These are phyloP conservation scores for Chironex yamaguchii DNA, from an alignment of 30 jellyfish, hydroid and myxozoan genomes.

Conservation along the genomic window DNA sequence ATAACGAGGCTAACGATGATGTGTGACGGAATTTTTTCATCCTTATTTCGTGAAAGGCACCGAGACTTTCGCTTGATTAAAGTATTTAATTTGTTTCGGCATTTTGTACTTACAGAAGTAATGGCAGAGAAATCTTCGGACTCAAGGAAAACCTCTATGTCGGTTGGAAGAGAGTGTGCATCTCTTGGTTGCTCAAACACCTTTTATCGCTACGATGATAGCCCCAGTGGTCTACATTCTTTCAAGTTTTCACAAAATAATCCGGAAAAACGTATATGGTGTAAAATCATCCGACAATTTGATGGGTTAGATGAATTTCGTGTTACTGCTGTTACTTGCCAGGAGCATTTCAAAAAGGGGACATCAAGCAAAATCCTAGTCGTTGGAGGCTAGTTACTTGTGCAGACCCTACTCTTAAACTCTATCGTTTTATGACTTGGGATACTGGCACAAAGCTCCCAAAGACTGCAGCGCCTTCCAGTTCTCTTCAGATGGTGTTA, in stretches of 20 bases:
- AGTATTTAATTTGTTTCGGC: background rate
- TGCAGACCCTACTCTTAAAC: too few species aligned
- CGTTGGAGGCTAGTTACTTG: too few species aligned
- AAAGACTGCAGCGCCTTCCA: too few species aligned
- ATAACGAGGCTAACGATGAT: slow-evolving; percentile 10
- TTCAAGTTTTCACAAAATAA: slow-evolving; percentile 1
- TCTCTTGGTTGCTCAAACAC: slow-evolving; percentile 1
- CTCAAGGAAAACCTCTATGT: background rate
- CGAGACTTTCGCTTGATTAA: background rate
- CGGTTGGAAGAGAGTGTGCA: slow-evolving; percentile 28
- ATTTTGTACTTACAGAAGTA: background rate
- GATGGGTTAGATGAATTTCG: slow-evolving; percentile 10
- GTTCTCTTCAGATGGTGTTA: too few species aligned
- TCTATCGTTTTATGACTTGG: too few species aligned
- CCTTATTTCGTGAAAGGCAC: background rate
- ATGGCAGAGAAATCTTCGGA: background rate
- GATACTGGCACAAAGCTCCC: too few species aligned
- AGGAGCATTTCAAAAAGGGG: slow-evolving; percentile 7
- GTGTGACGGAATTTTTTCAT: background rate
- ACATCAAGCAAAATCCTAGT: too few species aligned
- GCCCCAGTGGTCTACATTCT: background rate
- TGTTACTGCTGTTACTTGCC: slow-evolving; percentile 16
- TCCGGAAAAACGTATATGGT: slow-evolving; percentile 11
- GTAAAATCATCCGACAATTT: background rate
- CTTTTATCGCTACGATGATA: slow-evolving; percentile 6